Conservation (phyloP, 2,113 vertebrate species). For the Pogonocichla stellata region DNA sequence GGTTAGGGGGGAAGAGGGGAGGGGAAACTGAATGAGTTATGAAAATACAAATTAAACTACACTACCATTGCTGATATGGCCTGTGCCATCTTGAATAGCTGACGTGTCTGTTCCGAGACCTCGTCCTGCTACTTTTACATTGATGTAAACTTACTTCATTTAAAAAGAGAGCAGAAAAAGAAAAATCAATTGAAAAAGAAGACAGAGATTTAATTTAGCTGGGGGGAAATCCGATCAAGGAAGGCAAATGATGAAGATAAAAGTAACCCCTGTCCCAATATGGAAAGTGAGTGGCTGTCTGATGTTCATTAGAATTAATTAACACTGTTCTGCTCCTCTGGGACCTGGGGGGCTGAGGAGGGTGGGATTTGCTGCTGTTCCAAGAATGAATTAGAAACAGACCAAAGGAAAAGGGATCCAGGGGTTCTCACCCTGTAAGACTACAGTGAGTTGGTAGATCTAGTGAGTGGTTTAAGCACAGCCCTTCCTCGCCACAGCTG, state of each 20-base stretch:
- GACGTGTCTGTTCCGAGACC: conserved; percentile 6
- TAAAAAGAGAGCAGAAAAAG: conserved; percentile 29
- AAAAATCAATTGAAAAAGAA: conserved; percentile 65
- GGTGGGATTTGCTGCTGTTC: conserved; percentile 1
- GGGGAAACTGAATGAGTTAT: background rate
- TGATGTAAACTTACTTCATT: conserved; percentile 58
- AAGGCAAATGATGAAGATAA: conserved; percentile 59
- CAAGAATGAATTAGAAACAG: background rate
- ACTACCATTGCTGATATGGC: background rate
- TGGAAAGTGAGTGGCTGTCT: background rate
- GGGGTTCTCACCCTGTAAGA: background rate
- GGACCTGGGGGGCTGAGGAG: background rate
- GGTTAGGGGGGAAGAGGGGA: background rate
- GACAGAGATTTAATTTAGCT: conserved; percentile 63
- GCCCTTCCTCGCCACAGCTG: background rate
- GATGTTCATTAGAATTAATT: conserved; percentile 65
- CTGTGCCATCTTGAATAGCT: background rate
- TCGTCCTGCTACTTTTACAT: conserved; percentile 19
- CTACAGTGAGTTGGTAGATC: background rate
- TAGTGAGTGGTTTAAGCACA: background rate
- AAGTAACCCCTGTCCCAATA: conserved; percentile 10
- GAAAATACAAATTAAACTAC: conserved; percentile 36
- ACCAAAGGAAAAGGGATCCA: background rate
- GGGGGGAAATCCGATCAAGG: conserved; percentile 53
- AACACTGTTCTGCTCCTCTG: background rate